Evolutionary conservation across 2,888 invertebrate species (phyloP).

Genomic region (Pristionchus fissidentatus): DNA sequence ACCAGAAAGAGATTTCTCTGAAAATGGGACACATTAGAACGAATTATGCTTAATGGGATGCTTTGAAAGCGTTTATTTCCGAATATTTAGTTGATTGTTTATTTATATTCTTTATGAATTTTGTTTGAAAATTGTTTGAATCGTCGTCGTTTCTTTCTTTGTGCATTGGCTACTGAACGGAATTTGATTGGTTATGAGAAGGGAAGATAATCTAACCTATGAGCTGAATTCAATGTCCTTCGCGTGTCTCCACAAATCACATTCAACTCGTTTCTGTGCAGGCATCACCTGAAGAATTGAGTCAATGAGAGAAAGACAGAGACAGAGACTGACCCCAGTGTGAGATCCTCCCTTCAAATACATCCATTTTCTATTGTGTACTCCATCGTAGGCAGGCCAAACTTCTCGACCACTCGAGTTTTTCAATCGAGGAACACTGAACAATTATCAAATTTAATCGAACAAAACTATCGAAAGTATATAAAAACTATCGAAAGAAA

Average conservation of each 20-base stretch:
- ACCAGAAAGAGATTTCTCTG: not conserved
- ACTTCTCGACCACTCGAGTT: constrained; percentile 46
- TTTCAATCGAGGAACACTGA: constrained; percentile 57
- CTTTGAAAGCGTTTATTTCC: no score
- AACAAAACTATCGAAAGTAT: not conserved
- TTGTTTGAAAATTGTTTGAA: no score
- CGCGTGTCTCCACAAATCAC: constrained; percentile 68
- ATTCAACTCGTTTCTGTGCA: constrained; percentile 64
- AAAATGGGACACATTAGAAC: no score
- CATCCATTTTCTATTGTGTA: constrained; percentile 69
- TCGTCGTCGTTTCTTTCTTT: no score
- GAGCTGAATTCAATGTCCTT: constrained; percentile 72
- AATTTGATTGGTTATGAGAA: not conserved
- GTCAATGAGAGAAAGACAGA: constrained; percentile 56
- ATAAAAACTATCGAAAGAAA: constrained; percentile 55
- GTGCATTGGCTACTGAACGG: no score
- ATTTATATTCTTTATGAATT: no score
- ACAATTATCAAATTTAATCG: constrained; percentile 70
- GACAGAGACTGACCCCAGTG: constrained; percentile 45
- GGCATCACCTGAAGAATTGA: constrained; percentile 58
- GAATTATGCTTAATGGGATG: no score
- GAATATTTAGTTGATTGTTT: no score
- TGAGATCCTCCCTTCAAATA: constrained; percentile 68
- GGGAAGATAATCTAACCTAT: constrained; percentile 58
- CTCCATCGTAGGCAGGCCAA: constrained; percentile 71